Percentiles rank a stretch among this genome's conserved stretches.
Conservation (phyloP, 92 coral and sea anemone genomes). For the Heteractis magnifica region DNA sequence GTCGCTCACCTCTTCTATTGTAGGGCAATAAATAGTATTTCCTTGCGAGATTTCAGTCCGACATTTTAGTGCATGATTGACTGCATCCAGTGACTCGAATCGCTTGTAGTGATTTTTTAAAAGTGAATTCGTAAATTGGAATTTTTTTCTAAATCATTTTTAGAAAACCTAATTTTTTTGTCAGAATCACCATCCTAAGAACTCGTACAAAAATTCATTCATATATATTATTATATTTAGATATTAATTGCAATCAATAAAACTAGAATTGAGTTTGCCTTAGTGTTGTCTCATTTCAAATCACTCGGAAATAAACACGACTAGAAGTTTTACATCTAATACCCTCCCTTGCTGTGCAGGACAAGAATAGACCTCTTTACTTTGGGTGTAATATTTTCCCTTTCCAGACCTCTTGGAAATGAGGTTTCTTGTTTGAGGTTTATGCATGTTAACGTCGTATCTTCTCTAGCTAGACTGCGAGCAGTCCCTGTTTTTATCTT, state of each 20-base stretch:
- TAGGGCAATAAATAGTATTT: slow-evolving; percentile 1
- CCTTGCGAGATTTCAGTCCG: neutral
- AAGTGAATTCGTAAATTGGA: neutral
- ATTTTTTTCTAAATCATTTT: neutral
- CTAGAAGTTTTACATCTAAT: too few relatives aligned
- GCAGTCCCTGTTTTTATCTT: too few relatives aligned
- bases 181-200: neutral
- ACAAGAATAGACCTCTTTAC: too few relatives aligned
- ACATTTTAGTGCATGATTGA: neutral
- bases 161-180: neutral
- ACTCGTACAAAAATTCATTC: neutral
- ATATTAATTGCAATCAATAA: neutral
- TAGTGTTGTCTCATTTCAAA: neutral
- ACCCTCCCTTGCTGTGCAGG: too few relatives aligned
- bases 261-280: neutral
- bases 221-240: neutral
- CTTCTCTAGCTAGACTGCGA: too few relatives aligned
- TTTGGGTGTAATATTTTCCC: too few relatives aligned
- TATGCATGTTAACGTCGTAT: too few relatives aligned
- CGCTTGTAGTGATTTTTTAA: neutral
- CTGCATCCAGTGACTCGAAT: neutral
- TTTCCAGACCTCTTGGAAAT: too few relatives aligned
- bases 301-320: neutral
- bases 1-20: neutral
- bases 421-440: too few relatives aligned